These are phyloP conservation scores for Chaunax sp. DNA, from an alignment of 2,797 vertebrate genomes.

Conservation along the genomic window DNA sequence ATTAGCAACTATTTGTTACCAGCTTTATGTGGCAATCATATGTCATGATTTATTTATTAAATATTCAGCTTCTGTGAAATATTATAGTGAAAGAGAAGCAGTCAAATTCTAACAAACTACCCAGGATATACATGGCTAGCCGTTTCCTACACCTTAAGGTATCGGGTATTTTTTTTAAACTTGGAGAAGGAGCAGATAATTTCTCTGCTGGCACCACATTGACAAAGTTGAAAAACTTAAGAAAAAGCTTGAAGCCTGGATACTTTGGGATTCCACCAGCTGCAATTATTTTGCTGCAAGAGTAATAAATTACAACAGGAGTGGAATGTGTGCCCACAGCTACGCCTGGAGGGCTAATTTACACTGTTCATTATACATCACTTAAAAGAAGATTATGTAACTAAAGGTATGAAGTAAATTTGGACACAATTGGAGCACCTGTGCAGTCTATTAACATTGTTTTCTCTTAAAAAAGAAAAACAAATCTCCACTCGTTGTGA, in stretches of 20 bases:
- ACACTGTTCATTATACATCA: neutral
- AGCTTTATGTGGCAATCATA: neutral
- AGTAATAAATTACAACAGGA: slow-evolving; percentile 33
- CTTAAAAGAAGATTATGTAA: slow-evolving; percentile 16
- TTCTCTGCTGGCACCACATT: neutral
- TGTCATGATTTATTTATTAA: neutral
- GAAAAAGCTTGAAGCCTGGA: slow-evolving; percentile 10
- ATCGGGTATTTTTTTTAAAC: neutral
- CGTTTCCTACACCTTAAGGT: neutral
- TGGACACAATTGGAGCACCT: neutral
- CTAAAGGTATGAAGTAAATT: neutral
- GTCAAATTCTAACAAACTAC: neutral
- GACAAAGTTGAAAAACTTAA: slow-evolving; percentile 6
- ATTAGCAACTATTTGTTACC: neutral
- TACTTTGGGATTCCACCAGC: slow-evolving; percentile 35
- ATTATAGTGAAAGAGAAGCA: neutral
- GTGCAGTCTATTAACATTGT: neutral
- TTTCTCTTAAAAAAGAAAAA: neutral
- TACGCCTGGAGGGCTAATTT: slow-evolving; percentile 22
- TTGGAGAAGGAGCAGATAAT: neutral
- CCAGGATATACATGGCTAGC: neutral
- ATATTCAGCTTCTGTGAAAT: no score
- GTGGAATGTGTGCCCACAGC: neutral
- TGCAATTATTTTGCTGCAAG: slow-evolving; percentile 27
- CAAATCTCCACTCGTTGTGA: neutral